Evolutionary conservation across 2,113 vertebrate genomes (phyloP).

Genomic region (Prionailurus viverrinus): DNA sequence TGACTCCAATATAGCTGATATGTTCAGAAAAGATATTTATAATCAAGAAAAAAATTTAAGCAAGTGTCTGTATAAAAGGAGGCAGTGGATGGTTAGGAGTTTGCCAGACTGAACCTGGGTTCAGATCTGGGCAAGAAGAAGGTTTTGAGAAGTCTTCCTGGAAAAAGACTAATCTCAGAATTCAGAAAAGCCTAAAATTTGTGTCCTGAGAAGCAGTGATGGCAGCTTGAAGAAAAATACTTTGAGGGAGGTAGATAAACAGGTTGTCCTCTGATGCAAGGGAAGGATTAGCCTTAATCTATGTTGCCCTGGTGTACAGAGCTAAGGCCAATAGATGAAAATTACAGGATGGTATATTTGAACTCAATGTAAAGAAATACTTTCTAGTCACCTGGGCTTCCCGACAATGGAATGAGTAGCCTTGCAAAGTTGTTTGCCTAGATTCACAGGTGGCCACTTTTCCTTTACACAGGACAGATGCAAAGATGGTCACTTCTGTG

Average conservation of each 20-base stretch:
- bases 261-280: background rate
- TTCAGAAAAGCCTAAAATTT: slow-evolving; percentile 30
- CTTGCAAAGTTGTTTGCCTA: slow-evolving; percentile 13
- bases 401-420: background rate
- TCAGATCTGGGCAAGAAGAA: background rate
- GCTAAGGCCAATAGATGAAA: background rate
- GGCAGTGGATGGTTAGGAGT: background rate
- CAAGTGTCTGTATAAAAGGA: background rate
- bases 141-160: background rate
- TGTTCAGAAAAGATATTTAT: slow-evolving; percentile 42
- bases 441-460: background rate
- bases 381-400: background rate
- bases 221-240: background rate
- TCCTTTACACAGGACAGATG: background rate
- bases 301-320: slow-evolving; percentile 3
- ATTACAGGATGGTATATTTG: slow-evolving; percentile 25
- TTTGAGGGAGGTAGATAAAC: background rate
- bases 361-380: slow-evolving; percentile 18
- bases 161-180: slow-evolving; percentile 31
- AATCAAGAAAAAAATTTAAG: background rate
- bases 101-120: background rate
- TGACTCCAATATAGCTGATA: background rate
- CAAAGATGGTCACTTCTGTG: slow-evolving; percentile 11
- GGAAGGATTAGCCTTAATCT: slow-evolving; percentile 22
- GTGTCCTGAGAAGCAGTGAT: slow-evolving; percentile 9